Percentiles rank a stretch among this genome's conserved stretches.
Conservation (phyloP, 2,888 invertebrate species). For the Priocnemis perturbator region DNA sequence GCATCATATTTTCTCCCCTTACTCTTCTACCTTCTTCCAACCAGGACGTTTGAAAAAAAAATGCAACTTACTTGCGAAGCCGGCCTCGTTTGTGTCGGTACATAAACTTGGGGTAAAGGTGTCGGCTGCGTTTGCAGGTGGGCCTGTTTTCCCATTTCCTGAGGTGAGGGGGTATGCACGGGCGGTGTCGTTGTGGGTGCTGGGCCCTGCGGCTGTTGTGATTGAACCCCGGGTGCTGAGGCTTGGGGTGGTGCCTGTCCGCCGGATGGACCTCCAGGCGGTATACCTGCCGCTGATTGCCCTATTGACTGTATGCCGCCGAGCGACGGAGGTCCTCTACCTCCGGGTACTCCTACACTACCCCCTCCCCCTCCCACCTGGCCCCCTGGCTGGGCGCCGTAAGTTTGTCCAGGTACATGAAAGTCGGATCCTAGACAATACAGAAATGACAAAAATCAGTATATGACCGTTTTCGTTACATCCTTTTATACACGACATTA, state of each 20-base stretch:
- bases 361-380: slow-evolving; percentile 72
- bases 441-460: too few relatives aligned
- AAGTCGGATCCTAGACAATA: slow-evolving; percentile 68
- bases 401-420: slow-evolving; percentile 73
- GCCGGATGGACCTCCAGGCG: slow-evolving; percentile 65
- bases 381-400: slow-evolving; percentile 72
- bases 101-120: slow-evolving; percentile 62
- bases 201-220: slow-evolving; percentile 68
- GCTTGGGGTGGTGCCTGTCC: slow-evolving; percentile 62
- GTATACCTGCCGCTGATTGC: slow-evolving; percentile 68
- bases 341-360: slow-evolving; percentile 70
- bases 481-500: too few relatives aligned
- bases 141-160: slow-evolving; percentile 72
- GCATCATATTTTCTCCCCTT: too few relatives aligned
- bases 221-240: slow-evolving; percentile 65
- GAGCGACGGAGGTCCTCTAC: slow-evolving; percentile 69
- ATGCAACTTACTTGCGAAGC: slow-evolving; percentile 59
- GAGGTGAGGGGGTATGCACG: slow-evolving; percentile 66
- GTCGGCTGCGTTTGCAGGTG: slow-evolving; percentile 67
- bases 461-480: too few relatives aligned
- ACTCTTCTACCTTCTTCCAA: too few relatives aligned
- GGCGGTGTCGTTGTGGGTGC: slow-evolving; percentile 68
- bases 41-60: too few relatives aligned
- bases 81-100: slow-evolving; percentile 62
- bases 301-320: slow-evolving; percentile 68